Base-by-base conservation (phyloP, 2,113 vertebrate species). In the mouse (Mus musculus) region DNA sequence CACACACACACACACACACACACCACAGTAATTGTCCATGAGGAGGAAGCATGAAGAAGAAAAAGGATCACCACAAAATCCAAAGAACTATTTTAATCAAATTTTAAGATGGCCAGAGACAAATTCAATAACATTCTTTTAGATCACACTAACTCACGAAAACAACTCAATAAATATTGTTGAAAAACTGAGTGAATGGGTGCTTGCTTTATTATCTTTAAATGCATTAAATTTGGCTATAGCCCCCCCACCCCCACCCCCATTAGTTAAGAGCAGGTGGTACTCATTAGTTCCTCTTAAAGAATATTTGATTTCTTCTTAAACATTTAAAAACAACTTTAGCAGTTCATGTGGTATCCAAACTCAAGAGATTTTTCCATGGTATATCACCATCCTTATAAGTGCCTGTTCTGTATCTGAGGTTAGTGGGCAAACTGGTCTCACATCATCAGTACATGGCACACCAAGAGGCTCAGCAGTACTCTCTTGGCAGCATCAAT, bases 161-260 rank as follows among this genome's bases (percentile, higher is more conserved):
- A 82, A 93, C 49, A 52, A 39, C 56, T 69, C 42, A 89, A 85
- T 61, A 89, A 78, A 91, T 84, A 73, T n/a, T 69, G 14, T 73
- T 92, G 77, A 95, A 93, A 63, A 71, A 93, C 17, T 92, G 86
- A 92, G 17, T 90, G 81, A 92, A 88, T 75, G 80, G 84, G 13
- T 91, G 36, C 30, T 71, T 69, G 26, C 69, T 91, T 89, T 42
- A 59, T 78, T 96, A 80, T 46, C 71, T 73, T 91, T 88, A 71
- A 91, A 8, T n/a, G 72, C 65, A 92, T 81, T 95, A 94, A 92
- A 93, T 91, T 94, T 95, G 54, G n/a, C 28, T 93, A 71, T 88
- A 63, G 54, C 13, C 19, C 56, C n/a, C 42, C 42, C 42, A 42
- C 42, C 42, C 42, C 42, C 42, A 42, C 7, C 24, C 9, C 16